Conservation (phyloP, 2,113 vertebrate species). For the Theropithecus gelada region DNA sequence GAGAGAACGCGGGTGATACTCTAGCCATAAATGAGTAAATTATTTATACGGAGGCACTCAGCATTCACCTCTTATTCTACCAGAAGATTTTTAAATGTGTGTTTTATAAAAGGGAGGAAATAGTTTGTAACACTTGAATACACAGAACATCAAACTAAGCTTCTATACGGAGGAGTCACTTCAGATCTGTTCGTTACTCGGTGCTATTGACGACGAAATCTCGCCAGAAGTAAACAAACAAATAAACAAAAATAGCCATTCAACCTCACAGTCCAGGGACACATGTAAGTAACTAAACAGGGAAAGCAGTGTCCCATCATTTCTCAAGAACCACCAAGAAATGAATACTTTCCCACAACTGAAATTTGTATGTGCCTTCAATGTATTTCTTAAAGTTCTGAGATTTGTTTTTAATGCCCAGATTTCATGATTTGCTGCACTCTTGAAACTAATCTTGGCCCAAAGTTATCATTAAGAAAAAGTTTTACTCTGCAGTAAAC, state of each 20-base stretch:
- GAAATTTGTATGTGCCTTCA: not conserved
- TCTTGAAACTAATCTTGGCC: not conserved
- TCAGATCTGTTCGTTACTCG: not conserved
- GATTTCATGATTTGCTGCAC: not conserved
- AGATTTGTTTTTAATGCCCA: not conserved
- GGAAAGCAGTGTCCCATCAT: not conserved
- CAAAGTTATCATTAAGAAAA: not conserved
- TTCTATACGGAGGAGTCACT: not conserved
- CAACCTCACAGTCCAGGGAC: not conserved
- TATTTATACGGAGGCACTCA: not conserved
- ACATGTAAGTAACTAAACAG: accelerated
- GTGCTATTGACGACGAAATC: not conserved
- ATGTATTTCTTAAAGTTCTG: not conserved
- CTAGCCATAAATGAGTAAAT: not conserved
- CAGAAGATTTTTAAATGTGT: not conserved
- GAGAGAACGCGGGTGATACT: not conserved
- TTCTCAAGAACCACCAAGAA: not conserved
- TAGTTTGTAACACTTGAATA: not conserved
- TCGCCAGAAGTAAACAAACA: not conserved
- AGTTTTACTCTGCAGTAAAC: not conserved
- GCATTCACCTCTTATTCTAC: not conserved
- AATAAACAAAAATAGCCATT: not conserved
- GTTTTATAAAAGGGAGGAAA: not conserved
- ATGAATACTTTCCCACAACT: not conserved
- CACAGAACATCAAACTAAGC: not conserved